phyloP scores from a whole-genome alignment of 1,140 invertebrate genomes.

The Pachypeltis micranthus region DNA sequence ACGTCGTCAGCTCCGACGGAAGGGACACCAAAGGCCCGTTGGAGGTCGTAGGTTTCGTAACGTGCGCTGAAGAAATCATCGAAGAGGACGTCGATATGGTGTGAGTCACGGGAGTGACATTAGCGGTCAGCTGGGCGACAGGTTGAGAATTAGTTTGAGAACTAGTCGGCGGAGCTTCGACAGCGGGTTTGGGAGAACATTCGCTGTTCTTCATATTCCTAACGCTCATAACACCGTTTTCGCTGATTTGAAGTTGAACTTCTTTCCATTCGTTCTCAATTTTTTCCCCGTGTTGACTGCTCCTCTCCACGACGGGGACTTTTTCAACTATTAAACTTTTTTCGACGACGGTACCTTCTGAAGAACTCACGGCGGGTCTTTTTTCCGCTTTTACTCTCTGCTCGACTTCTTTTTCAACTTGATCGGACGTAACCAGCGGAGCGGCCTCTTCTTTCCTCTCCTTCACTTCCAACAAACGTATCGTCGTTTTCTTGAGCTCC shows the following conservation, averaged over 20 bases:
- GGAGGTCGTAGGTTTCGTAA: neutral
- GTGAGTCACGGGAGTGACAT: neutral
- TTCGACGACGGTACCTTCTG: neutral
- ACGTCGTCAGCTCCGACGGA: constrained; percentile 9
- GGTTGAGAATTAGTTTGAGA: neutral
- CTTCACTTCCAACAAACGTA: constrained; percentile 32
- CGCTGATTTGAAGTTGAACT: constrained; percentile 54
- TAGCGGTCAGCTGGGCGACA: neutral
- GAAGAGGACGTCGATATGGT: neutral
- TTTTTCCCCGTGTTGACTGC: neutral
- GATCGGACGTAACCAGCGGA: too few species aligned
- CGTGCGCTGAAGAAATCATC: neutral
- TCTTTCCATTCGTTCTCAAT: constrained; percentile 44
- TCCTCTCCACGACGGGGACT: neutral
- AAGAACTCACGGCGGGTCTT: neutral
- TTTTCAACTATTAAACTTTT: neutral
- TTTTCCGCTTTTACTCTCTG: neutral
- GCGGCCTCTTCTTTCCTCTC: constrained; percentile 2
- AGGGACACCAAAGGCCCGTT: constrained; percentile 9
- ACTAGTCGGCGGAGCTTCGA: constrained; percentile 13
- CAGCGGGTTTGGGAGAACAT: constrained; percentile 15
- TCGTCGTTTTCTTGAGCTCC: constrained; percentile 40
- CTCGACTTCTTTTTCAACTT: neutral
- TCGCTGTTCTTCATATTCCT: constrained; percentile 35
- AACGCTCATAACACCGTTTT: constrained; percentile 55